These are phyloP conservation scores for Volucella zonaria DNA, from an alignment of 2,888 invertebrate genomes.

Conservation along the genomic window DNA sequence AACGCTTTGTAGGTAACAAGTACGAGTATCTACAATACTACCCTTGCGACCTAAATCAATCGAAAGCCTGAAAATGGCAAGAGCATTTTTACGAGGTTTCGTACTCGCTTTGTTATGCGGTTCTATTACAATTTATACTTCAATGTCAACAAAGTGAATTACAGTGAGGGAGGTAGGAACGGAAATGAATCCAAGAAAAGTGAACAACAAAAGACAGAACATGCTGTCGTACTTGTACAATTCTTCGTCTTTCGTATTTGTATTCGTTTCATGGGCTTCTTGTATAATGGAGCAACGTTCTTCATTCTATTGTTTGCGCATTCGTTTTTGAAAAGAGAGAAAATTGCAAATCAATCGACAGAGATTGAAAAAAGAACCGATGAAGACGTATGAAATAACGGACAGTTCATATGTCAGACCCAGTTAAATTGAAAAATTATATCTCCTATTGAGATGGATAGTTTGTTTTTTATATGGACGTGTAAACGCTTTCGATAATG, in stretches of 20 bases:
- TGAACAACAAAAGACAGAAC: constrained; percentile 12
- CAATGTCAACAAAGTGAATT: constrained; percentile 44
- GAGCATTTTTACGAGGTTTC: not conserved
- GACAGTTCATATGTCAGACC: constrained; percentile 7
- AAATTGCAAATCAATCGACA: constrained; percentile 37
- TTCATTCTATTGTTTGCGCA: constrained; percentile 28
- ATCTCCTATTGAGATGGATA: constrained; percentile 1
- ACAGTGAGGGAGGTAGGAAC: constrained; percentile 8
- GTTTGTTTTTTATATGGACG: not conserved
- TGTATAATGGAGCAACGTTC: constrained; percentile 36
- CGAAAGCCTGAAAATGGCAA: not conserved
- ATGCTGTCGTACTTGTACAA: not conserved
- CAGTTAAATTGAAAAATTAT: constrained; percentile 12
- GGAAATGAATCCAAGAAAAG: not conserved
- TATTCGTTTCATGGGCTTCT: constrained; percentile 15
- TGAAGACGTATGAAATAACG: constrained; percentile 39
- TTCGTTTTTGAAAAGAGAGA: constrained; percentile 24
- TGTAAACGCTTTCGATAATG: not conserved
- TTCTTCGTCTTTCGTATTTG: constrained; percentile 16
- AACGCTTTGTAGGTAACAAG: not conserved
- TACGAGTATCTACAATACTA: too few relatives aligned
- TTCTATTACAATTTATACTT: constrained; percentile 48
- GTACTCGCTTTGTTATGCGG: constrained; percentile 3
- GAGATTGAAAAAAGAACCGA: constrained; percentile 31
- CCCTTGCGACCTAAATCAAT: constrained; percentile 35